phyloP scores from a whole-genome alignment of 2,888 invertebrate genomes.

The Phragmatobia fuliginosa region DNA sequence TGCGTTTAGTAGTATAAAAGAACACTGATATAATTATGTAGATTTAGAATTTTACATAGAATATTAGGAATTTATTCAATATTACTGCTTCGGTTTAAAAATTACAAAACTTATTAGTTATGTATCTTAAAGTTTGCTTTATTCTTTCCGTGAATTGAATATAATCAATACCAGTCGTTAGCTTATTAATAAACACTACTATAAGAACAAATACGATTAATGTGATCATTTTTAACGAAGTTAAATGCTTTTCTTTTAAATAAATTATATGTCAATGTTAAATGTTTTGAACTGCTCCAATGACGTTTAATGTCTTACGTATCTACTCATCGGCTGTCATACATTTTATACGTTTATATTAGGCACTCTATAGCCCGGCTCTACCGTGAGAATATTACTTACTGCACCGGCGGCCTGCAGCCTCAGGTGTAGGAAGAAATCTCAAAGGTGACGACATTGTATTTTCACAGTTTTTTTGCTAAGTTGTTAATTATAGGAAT shows the following conservation, averaged over 20 bases:
- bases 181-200: too few relatives aligned
- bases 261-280: background rate
- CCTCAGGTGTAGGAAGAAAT: slow-evolving; percentile 54
- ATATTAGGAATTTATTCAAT: background rate
- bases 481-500: slow-evolving; percentile 52
- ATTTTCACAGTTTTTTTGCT: slow-evolving; percentile 52
- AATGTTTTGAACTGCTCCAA: background rate
- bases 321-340: slow-evolving; percentile 27
- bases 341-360: slow-evolving; percentile 32
- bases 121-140: too few relatives aligned
- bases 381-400: slow-evolving; percentile 57
- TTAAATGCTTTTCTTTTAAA: background rate
- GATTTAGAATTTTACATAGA: background rate
- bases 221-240: background rate
- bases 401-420: slow-evolving; percentile 44
- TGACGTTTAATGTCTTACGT: slow-evolving; percentile 8
- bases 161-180: background rate
- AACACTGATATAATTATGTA: too few relatives aligned
- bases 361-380: slow-evolving; percentile 28
- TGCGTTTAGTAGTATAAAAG: background rate
- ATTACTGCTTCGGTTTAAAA: background rate
- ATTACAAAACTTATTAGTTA: too few relatives aligned
- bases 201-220: too few relatives aligned
- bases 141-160: too few relatives aligned
- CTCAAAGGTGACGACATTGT: slow-evolving; percentile 57